phyloP scores from a whole-genome alignment of 1,140 invertebrate genomes.

The Hydropsyche tenuis region DNA sequence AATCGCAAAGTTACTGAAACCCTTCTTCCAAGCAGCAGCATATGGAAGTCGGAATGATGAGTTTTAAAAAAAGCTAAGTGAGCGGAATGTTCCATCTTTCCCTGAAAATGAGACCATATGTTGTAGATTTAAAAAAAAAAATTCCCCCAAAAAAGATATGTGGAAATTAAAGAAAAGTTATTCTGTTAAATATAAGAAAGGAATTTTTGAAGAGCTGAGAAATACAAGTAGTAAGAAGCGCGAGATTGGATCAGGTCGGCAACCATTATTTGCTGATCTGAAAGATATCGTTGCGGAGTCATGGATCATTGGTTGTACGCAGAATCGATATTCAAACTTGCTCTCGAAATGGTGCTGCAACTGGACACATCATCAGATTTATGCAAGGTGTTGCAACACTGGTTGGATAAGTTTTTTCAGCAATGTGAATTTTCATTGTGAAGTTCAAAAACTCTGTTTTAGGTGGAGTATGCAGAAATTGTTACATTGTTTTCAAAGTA shows the following conservation, averaged over 20 bases:
- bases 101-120: no score
- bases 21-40: no score
- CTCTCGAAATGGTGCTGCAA: constrained; percentile 1
- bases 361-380: neutral
- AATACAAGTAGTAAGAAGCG: neutral
- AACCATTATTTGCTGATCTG: constrained; percentile 18
- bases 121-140: constrained; percentile 4
- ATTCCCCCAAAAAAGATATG: neutral
- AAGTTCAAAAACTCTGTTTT: constrained; percentile 28
- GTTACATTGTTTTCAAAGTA: constrained; percentile 32
- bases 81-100: no score
- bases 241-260: constrained; percentile 15
- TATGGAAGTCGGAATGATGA: no score
- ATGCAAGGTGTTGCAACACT: neutral
- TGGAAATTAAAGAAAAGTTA: constrained; percentile 21
- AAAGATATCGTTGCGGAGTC: constrained; percentile 8
- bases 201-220: neutral
- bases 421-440: constrained; percentile 6
- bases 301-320: neutral
- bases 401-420: constrained; percentile 15
- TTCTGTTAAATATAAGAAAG: constrained; percentile 27
- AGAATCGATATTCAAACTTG: constrained; percentile 20
- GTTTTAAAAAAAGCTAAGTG: no score
- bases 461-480: constrained; percentile 20
- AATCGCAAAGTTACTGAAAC: no score